These are phyloP conservation scores for Mystacornis crossleyi DNA, from an alignment of 2,113 vertebrate species.

Conservation along the genomic window DNA sequence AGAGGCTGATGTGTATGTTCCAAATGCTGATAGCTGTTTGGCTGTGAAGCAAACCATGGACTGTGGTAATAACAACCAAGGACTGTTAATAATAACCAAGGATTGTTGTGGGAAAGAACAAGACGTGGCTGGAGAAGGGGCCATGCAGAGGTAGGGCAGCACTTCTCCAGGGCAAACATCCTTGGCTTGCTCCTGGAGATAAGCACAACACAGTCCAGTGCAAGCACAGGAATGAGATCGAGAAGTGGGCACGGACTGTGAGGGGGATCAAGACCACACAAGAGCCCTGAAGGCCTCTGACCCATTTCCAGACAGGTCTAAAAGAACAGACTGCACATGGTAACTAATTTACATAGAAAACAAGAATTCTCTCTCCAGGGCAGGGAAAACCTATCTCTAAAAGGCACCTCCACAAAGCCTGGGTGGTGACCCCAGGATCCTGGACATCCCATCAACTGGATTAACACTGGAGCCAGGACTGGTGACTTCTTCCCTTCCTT, in stretches of 20 bases:
- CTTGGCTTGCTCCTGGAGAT: background rate
- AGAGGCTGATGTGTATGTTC: background rate
- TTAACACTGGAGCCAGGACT: background rate
- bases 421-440: too few relatives aligned
- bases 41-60: background rate
- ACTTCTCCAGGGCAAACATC: rapidly evolving
- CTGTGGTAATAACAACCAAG: background rate
- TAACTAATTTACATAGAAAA: background rate
- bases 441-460: background rate
- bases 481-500: background rate
- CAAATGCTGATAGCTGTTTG: rapidly evolving
- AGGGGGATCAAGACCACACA: background rate
- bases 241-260: rapidly evolving
- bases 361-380: background rate
- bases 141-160: background rate
- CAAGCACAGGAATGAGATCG: rapidly evolving
- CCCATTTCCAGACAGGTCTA: background rate
- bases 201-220: background rate
- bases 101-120: background rate
- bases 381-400: background rate
- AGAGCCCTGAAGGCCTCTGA: background rate
- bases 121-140: background rate
- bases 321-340: background rate
- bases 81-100: background rate
- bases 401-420: background rate